phyloP scores from a whole-genome alignment of 2,888 invertebrate species.

The Mimas tiliae region DNA sequence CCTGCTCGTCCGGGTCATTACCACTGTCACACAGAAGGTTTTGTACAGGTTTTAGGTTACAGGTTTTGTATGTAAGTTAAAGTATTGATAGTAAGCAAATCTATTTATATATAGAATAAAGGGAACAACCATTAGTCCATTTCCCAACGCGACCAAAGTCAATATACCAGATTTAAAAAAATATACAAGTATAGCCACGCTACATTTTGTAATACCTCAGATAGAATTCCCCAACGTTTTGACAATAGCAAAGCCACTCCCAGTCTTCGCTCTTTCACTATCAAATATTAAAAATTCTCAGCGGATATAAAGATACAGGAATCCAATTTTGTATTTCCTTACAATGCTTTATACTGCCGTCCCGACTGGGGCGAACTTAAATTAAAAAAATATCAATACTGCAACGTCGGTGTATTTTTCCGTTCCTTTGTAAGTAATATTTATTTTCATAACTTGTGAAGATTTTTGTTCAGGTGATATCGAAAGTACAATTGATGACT shows the following conservation, averaged over 20 bases:
- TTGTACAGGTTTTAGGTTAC: too few relatives aligned
- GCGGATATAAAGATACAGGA: constrained; percentile 25
- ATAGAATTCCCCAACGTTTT: not conserved
- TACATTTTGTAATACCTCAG: not conserved
- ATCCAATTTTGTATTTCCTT: constrained; percentile 28
- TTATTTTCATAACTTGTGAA: not conserved
- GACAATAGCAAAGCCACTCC: not conserved
- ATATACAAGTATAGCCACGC: not conserved
- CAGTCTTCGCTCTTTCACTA: constrained; percentile 11
- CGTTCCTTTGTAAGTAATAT: not conserved
- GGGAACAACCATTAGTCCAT: too few relatives aligned
- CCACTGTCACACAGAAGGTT: too few relatives aligned
- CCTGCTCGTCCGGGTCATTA: too few relatives aligned
- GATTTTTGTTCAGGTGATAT: too few relatives aligned
- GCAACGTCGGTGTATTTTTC: not conserved
- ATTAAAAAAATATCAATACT: constrained; percentile 29
- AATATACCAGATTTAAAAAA: too few relatives aligned
- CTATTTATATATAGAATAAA: too few relatives aligned
- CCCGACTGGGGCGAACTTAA: constrained; percentile 18
- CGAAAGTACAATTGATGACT: too few relatives aligned
- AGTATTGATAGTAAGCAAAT: too few relatives aligned
- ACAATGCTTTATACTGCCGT: constrained; percentile 22
- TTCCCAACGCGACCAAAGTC: too few relatives aligned
- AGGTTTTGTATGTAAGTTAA: too few relatives aligned
- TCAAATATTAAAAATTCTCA: constrained; percentile 33